phyloP scores from a whole-genome alignment of 2,888 invertebrate species.

The Tipula confusa region DNA sequence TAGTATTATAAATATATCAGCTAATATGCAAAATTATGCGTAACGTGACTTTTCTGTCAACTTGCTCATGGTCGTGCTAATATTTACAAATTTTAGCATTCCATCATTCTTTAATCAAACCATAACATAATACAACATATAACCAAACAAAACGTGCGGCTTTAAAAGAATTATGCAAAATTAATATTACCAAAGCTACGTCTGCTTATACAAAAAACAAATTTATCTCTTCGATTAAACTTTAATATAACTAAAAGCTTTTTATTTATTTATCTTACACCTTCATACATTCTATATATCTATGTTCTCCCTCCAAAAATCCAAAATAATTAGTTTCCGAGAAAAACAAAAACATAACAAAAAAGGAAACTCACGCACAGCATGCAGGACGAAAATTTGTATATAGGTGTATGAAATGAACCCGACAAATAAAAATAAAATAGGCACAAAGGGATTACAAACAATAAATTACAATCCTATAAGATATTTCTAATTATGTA shows the following conservation, averaged over 20 bases:
- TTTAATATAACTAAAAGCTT: not conserved
- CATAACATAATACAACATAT: too few relatives aligned
- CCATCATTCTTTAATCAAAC: too few relatives aligned
- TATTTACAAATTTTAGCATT: too few relatives aligned
- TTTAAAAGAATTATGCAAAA: too few relatives aligned
- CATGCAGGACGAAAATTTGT: not conserved
- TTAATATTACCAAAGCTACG: too few relatives aligned
- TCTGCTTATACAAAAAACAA: too few relatives aligned
- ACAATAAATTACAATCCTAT: not conserved
- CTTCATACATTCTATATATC: too few relatives aligned
- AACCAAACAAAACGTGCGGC: too few relatives aligned
- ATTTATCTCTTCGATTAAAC: not conserved
- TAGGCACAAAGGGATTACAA: not conserved
- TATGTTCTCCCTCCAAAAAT: not conserved
- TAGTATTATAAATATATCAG: too few relatives aligned
- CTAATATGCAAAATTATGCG: too few relatives aligned
- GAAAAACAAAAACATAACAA: not conserved
- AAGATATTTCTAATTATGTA: not conserved
- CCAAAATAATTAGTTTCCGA: not conserved
- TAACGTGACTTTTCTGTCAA: too few relatives aligned
- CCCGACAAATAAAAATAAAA: not conserved
- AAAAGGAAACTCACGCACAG: not conserved
- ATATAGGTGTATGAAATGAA: not conserved
- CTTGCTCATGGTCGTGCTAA: too few relatives aligned
- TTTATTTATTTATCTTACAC: not conserved